Evolutionary conservation across 2,797 vertebrate genomes (phyloP), one percentile per base, ranked within the genome.

Genomic region (Falco columbarius): DNA sequence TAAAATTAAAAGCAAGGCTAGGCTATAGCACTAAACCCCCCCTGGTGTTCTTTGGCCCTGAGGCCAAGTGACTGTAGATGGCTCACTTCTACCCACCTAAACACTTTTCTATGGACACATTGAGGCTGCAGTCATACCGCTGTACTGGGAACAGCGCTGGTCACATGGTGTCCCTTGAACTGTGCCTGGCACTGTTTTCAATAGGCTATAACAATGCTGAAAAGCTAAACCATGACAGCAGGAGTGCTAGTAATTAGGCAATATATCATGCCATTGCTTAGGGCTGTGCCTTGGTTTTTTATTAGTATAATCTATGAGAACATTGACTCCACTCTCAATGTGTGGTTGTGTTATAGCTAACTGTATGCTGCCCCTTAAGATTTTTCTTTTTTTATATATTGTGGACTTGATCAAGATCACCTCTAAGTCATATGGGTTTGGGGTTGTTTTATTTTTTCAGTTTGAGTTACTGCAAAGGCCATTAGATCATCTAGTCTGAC

Each of bases 241-340:
- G 75, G 52, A 93, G 54, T 81, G 68, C 44, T 81, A 49, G 34
- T 47, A 95, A 88, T 93, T 90, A 94, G 66, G 56, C 32, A 90
- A 63, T 59, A 66, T 44, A 76, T 80, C 82, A 86, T 86, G 75
- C n/a, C 26, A 61, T 61, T 74, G 42, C 68, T 85, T 65, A 56
- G 20, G 30, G 32, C 15, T 63, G 15, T 87, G 47, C 24, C 20
- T 74, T 71, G 19, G 0, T 5, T 79, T 91, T 71, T 86, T 71
- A 34, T 79, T 84, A 32, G 9, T n/a, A 36, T 17, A 58, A 44
- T 70, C 13, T 62, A 14, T 80, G 52, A 92, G 38, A 79, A 38
- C 38, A 55, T 4, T 75, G 38, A 70, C 29, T 73, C 9, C 6
- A 12, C 32, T 70, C 42, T 89, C 26, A 18, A 3, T 36, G 26